These are phyloP conservation scores for Catamblyrhynchus diadema DNA, from an alignment of 2,797 vertebrate genomes.

Conservation along the genomic window DNA sequence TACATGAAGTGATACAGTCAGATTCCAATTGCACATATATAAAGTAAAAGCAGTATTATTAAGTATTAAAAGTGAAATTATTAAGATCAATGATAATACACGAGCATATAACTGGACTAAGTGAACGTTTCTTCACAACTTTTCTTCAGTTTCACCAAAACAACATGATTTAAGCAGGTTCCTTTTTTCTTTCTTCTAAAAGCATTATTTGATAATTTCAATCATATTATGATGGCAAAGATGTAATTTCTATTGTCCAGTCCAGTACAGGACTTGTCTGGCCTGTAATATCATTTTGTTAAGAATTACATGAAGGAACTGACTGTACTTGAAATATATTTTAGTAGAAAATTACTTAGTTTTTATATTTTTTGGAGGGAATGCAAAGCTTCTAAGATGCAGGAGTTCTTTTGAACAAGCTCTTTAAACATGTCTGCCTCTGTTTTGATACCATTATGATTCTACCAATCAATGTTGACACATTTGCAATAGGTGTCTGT, in stretches of 20 bases:
- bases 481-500: neutral
- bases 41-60: neutral
- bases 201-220: neutral
- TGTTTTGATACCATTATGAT: neutral
- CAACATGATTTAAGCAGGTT: neutral
- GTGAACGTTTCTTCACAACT: neutral
- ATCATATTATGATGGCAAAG: neutral
- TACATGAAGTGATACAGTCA: neutral
- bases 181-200: neutral
- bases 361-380: neutral
- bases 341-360: neutral
- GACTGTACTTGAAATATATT: neutral
- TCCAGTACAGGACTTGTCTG: neutral
- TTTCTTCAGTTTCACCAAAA: neutral
- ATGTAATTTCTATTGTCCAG: neutral
- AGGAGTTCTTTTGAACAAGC: neutral
- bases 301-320: neutral
- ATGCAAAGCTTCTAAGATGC: neutral
- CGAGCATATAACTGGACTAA: neutral
- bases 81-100: neutral
- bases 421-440: neutral
- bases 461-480: neutral
- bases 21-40: neutral
- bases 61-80: neutral
- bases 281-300: neutral